These are phyloP conservation scores for Brachionus koreanus DNA, from an alignment of 1,140 invertebrate species.

Conservation along the genomic window DNA sequence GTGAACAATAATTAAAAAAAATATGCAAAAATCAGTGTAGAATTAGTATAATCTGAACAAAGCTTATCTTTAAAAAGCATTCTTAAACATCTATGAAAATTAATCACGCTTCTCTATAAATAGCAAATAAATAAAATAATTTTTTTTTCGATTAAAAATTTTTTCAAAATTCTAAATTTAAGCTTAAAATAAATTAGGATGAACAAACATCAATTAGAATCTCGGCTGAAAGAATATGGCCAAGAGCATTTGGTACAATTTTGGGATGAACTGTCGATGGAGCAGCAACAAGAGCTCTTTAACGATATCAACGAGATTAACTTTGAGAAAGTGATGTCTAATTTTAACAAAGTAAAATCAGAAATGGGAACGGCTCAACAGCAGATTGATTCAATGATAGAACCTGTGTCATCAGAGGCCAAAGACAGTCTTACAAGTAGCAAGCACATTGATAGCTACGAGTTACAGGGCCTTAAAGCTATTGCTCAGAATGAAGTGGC, in stretches of 20 bases:
- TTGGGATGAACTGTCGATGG: constrained; percentile 22
- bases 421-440: neutral
- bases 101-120: neutral
- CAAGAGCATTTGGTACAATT: constrained; percentile 40
- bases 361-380: neutral
- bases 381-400: neutral
- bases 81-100: neutral
- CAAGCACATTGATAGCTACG: neutral
- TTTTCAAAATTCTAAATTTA: neutral
- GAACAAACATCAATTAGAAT: neutral
- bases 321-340: neutral
- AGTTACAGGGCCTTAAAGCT: constrained; percentile 64
- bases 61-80: neutral
- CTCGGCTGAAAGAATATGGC: neutral
- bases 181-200: neutral
- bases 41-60: neutral
- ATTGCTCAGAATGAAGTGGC: constrained; percentile 76
- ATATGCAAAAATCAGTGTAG: neutral
- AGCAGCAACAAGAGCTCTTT: neutral
- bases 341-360: neutral
- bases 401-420: neutral
- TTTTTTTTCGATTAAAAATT: neutral
- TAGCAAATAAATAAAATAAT: neutral
- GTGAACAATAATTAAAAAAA: neutral
- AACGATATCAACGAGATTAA: neutral